Conservation (phyloP, 2,113 vertebrate species). For the Illadopsis cleaveri region DNA sequence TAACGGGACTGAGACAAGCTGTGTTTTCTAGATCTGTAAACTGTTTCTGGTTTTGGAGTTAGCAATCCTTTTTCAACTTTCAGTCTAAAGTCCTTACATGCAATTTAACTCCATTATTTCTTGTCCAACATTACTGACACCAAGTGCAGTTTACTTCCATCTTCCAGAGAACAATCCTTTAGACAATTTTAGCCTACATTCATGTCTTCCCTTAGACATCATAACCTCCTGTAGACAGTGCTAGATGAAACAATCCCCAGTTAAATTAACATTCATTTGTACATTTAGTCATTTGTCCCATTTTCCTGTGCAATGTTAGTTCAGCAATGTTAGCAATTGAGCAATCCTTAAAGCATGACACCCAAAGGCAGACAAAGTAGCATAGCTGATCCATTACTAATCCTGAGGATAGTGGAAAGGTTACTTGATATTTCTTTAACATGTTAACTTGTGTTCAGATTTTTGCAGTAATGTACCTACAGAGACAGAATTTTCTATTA, state of each 20-base stretch:
- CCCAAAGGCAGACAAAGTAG: not conserved
- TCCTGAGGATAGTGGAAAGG: not conserved
- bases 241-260: not conserved
- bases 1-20: not conserved
- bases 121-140: not conserved
- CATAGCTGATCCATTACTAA: not conserved
- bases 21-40: not conserved
- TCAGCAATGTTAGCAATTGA: not conserved
- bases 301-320: not conserved
- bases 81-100: not conserved
- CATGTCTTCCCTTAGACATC: not conserved
- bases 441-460: not conserved
- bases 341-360: not conserved
- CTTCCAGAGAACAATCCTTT: not conserved
- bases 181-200: not conserved
- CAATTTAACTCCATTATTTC: not conserved
- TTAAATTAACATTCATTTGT: not conserved
- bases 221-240: not conserved
- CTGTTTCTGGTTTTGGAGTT: not conserved
- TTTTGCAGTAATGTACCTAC: not conserved
- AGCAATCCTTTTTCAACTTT: not conserved
- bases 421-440: not conserved
- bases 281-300: not conserved
- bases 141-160: not conserved
- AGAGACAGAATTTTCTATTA: not conserved